Base-by-base conservation (phyloP, 2,888 invertebrate species). In the Caenorhabditis angaria region DNA sequence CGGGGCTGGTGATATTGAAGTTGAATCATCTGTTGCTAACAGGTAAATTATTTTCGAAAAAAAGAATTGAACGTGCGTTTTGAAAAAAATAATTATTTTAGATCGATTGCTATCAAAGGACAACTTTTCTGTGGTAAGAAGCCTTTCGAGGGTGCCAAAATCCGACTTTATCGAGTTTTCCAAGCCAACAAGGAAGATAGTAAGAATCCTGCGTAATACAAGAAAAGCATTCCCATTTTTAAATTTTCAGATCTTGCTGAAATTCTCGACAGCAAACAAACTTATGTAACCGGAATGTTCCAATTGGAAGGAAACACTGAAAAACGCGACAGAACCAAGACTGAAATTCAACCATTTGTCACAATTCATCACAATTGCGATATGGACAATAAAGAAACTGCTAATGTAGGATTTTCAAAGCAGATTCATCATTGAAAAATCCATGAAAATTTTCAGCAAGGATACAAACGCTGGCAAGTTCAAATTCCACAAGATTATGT, bases 401-500 rank as follows among this genome's bases (percentile, higher is more conserved):
- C 78, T 8, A 76, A 78, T 53, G 78, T 76, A 24, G 27, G 61
- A 20, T 4, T 12, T 10, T 32, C 0, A 60, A 27, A 8, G 22
- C 12, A 35, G 14, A 35, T 35, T 35, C 14, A 4, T 24, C 24
- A 27, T 5, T 10, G 5, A 54, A 27, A 54, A 24, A 3, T n/a
- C 18, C 18, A 54, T 25, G 54, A n/a, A 6, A 18, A 32, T 51
- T 65, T 70, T 47, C 35, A 78, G 76, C 41, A 70, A 18, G 78
- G 78, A 1, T 76, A 70, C 71, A 76, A 76, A 68, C 47, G 78
- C 54, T 72, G 76, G 68, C 60, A 70, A 48, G 55, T 78, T 32
- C 66, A 66, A 29, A 61, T 78, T 47, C 78, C 78, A 35, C 76
- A 73, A 51, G 76, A 76, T 51, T 78, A 78, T 47, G 78, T 78